Evolutionary conservation across 1,140 invertebrate species (phyloP).

Genomic region (Neomicropteryx cornuta): DNA sequence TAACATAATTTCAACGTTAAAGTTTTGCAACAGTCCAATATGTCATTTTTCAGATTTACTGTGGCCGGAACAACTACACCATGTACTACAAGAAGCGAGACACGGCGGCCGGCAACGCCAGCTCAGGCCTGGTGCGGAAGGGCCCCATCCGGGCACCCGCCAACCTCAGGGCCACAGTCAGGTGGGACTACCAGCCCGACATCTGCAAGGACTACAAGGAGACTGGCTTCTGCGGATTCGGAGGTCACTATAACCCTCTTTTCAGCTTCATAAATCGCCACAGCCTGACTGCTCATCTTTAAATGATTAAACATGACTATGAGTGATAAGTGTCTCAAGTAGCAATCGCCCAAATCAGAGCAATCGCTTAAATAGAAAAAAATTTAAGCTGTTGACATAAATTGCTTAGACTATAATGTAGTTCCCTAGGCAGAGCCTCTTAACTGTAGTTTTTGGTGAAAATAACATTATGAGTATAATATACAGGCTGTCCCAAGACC

Average conservation of each 20-base stretch:
- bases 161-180: conserved; percentile 78
- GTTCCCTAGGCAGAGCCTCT: too few relatives aligned
- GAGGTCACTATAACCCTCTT: conserved; percentile 55
- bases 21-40: too few relatives aligned
- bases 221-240: conserved; percentile 96
- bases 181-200: conserved; percentile 97
- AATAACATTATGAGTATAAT: too few relatives aligned
- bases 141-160: conserved; percentile 88
- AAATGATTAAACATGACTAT: not conserved
- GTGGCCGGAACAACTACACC: conserved; percentile 86
- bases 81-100: conserved; percentile 88
- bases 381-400: too few relatives aligned
- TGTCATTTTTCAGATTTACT: conserved; percentile 52
- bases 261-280: too few relatives aligned
- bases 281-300: not conserved
- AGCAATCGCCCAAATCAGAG: not conserved
- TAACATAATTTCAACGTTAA: too few relatives aligned
- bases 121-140: conserved; percentile 70
- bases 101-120: conserved; percentile 76
- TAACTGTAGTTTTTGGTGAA: too few relatives aligned
- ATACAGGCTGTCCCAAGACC: too few relatives aligned
- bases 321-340: not conserved
- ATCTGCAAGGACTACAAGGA: conserved; percentile 99
- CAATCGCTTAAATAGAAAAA: not conserved
- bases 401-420: too few relatives aligned